Evolutionary conservation across 2,797 vertebrate genomes (phyloP), one percentile per base, ranked within the genome.

Genomic region (Distichodus sexfasciatus): DNA sequence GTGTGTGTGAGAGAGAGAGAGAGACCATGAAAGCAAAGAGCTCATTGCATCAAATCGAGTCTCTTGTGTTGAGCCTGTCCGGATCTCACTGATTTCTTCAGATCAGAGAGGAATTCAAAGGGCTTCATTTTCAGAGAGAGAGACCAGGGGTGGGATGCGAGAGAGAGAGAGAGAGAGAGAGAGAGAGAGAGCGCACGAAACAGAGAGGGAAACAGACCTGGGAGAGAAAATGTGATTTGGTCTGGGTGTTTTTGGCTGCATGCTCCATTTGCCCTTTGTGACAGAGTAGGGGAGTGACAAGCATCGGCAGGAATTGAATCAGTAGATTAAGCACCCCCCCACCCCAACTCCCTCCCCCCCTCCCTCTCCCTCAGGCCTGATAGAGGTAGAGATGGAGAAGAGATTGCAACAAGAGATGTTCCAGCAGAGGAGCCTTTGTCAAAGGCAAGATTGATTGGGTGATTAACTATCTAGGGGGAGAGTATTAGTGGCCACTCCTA

Each of bases 311-410:
- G 85, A 89, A 91, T 87, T 87, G 87, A 89, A 90, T 88, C 86
- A 88, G 89, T 91, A 90, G 89, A 90, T 91, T 91, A 91, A 90
- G 88, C 87, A 87, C 82, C 80, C 85, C 80, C 85, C 73, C 81
- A 72, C 61, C 76, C 71, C 63, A 77, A 0, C 72, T 71, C 33
- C 54, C 66, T 72, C 69, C 40, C 61, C 67, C 70, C 47, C 72
- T 76, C 75, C 55, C 63, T 83, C 38, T 15, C 66, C 72, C 72
- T 41, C 10, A 68, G 73, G 79, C 75, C 72, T 83, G 81, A 81
- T 84, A 86, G 84, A 69, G 79, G 63, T 53, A 79, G 75, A 80
- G 87, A 84, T 85, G 84, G 83, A 82, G 82, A 82, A 79, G 81
- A 87, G 88, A 89, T 89, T 88, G 83, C 83, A 81, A 79, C 79